Evolutionary conservation across 2,888 invertebrate genomes (phyloP).

Genomic region (Thymelicus acteon): DNA sequence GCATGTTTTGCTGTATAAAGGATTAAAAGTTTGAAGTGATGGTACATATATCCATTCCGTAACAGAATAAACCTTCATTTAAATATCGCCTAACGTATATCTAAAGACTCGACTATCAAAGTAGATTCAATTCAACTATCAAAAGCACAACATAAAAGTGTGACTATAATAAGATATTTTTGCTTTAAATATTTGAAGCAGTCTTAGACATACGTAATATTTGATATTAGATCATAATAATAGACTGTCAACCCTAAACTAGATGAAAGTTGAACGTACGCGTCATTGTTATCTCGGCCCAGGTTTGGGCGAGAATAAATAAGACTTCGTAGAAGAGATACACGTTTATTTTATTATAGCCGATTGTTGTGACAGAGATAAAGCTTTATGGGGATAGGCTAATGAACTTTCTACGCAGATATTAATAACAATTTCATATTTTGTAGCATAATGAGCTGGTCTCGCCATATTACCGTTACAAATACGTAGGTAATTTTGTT

Average conservation of each 20-base stretch:
- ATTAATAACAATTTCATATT: slow-evolving; percentile 27
- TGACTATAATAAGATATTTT: no score
- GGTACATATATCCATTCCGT: no score
- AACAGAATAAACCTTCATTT: no score
- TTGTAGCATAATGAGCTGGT: slow-evolving; percentile 1
- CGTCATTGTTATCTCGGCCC: slow-evolving; percentile 79
- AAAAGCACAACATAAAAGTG: no score
- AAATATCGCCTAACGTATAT: no score
- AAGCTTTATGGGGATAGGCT: slow-evolving; percentile 74
- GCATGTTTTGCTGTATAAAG: no score
- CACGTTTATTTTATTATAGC: slow-evolving; percentile 78
- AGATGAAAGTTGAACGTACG: slow-evolving; percentile 69
- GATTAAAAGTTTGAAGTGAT: no score
- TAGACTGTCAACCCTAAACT: slow-evolving; percentile 46
- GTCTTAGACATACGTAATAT: no score
- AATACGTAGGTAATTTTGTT: slow-evolving; percentile 26
- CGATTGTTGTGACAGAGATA: slow-evolving; percentile 72
- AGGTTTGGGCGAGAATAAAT: slow-evolving; percentile 78
- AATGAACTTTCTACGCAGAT: slow-evolving; percentile 68
- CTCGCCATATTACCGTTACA: slow-evolving; percentile 10
- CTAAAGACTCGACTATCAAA: no score
- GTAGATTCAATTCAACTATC: no score
- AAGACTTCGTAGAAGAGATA: slow-evolving; percentile 80
- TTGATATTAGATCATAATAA: slow-evolving; percentile 2
- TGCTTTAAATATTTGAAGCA: no score